Base-by-base conservation (phyloP, 1,140 invertebrate species). In the Atta texana region DNA sequence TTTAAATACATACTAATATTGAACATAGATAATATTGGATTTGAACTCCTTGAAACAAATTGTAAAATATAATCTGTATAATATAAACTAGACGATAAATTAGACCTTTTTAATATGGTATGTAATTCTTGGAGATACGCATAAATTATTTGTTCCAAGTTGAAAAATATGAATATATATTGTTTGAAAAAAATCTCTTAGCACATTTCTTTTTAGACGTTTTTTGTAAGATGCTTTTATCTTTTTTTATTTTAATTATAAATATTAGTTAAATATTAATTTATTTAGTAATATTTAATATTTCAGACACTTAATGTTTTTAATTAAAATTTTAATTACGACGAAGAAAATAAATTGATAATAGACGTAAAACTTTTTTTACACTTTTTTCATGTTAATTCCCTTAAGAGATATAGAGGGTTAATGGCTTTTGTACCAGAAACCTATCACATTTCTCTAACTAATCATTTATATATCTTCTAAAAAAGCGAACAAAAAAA, bases 391-490 rank as follows among this genome's bases (percentile, higher is more conserved):
- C n/a, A 64, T 16, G 6, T 77, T 61, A 16, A 63, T 63, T 51
- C 1, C 0, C 6, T 53, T 8, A n/a, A 44, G 39, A 24, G 4
- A 31, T 64, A 28, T 21, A 63, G 39, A 44, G 8, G 21, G 18
- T 12, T 28, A 28, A 39, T 66, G 64, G 14, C 28, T 4, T 31
- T 31, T 14, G 28, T 18, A 6, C 12, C 28, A 64, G 66, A 10
- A 34, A 49, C 3, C 18, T 78, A 78, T 66, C 59, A 21, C 10
- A 78, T 78, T 78, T 66, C 39, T 21, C 12, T 31, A 51, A 78
- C 59, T 66, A 71, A 64, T 69, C n/a, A 81, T 24, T 24, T 44
- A 24, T 21, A 24, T 44, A 34, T 8, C 64, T 55, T 12, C 21
- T 69, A 57, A 81, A 6, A 69, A 81, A 39, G 31, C 28, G 14